phyloP scores from a whole-genome alignment of 2,113 vertebrate genomes.

The Oophaga pumilio region DNA sequence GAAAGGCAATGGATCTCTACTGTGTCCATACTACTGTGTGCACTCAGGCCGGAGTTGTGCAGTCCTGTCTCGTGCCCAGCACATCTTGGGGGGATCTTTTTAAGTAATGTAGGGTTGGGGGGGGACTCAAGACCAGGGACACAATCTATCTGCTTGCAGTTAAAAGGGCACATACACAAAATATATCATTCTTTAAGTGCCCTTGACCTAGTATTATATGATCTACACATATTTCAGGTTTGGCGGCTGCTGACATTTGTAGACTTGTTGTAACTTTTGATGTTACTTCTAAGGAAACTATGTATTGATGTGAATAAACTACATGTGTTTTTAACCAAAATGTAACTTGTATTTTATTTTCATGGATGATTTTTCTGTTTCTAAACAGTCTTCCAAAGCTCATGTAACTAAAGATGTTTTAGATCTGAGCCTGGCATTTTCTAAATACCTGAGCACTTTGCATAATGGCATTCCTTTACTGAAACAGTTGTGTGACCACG shows the following conservation, averaged over 20 bases:
- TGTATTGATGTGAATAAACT: background rate
- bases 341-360: background rate
- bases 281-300: background rate
- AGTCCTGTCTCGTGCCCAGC: no score
- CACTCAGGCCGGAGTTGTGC: no score
- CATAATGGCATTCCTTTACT: constrained; percentile 89
- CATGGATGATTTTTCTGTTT: background rate
- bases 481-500: constrained; percentile 95
- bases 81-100: no score
- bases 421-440: constrained; percentile 93
- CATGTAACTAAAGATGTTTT: constrained; percentile 89
- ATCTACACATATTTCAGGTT: background rate
- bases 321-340: background rate
- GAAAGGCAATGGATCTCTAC: no score
- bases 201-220: background rate
- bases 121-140: no score
- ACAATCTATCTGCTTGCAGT: no score
- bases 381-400: constrained; percentile 89
- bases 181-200: background rate
- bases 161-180: no score
- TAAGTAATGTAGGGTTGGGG: no score
- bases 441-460: constrained; percentile 93
- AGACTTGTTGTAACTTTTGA: background rate
- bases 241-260: background rate
- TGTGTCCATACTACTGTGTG: no score